A percentile compares a stretch with the other conserved stretches of the same genome.
phyloP scores from a whole-genome alignment of 2,113 vertebrate species.

The Cricetomys ansorgei region DNA sequence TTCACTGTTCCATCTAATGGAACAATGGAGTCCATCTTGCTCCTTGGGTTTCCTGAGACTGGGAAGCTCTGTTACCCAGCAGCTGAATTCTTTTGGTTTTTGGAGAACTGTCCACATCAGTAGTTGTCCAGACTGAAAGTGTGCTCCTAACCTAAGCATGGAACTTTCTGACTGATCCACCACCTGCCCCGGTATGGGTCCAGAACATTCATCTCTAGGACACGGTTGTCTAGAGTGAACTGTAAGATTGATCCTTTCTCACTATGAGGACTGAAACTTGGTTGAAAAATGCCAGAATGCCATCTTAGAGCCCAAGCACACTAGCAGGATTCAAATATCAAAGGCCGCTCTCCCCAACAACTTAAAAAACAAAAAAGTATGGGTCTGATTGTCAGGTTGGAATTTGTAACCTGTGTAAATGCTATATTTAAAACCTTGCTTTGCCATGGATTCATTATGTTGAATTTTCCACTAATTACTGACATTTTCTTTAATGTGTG shows the following conservation, averaged over 20 bases:
- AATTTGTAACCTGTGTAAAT: slow-evolving; percentile 78
- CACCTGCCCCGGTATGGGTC: too few relatives aligned
- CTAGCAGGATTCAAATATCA: slow-evolving; percentile 50
- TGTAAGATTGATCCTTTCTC: neutral
- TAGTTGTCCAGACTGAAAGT: neutral
- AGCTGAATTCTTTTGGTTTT: neutral
- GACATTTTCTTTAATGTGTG: slow-evolving; percentile 77
- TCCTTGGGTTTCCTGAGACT: neutral
- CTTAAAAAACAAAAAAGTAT: slow-evolving; percentile 21
- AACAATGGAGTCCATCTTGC: neutral
- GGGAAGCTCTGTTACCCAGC: accelerated
- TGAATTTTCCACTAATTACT: slow-evolving; percentile 82
- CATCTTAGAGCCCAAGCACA: neutral
- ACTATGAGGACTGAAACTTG: neutral
- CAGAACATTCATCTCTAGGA: too few relatives aligned
- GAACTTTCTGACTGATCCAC: neutral
- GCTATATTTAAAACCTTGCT: slow-evolving; percentile 76
- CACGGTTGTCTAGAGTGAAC: accelerated
- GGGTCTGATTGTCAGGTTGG: slow-evolving; percentile 68
- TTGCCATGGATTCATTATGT: slow-evolving; percentile 76
- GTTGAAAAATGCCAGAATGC: slow-evolving; percentile 45
- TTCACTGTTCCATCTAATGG: neutral
- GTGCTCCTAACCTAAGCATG: neutral
- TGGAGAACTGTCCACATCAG: neutral
- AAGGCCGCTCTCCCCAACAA: neutral